A percentile compares a stretch with the other conserved stretches of the same genome.
Evolutionary conservation across 2,888 invertebrate species (phyloP).

Genomic region (Dynastes grantii): DNA sequence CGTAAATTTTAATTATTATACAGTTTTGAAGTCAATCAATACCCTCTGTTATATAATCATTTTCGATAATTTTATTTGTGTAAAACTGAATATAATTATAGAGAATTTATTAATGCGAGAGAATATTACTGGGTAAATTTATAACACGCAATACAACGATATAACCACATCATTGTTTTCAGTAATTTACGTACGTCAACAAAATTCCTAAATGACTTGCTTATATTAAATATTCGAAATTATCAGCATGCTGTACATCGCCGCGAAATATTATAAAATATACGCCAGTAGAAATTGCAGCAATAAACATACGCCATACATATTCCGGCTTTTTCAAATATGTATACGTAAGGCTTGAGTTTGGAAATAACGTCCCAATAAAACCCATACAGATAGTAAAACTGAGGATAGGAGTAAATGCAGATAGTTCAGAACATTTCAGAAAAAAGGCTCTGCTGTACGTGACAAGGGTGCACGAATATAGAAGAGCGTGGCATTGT

Average conservation of each 20-base stretch:
- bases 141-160: not conserved
- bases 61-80: not conserved
- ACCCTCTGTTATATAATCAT: no score
- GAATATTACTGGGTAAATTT: not conserved
- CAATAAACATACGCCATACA: not conserved
- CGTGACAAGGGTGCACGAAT: conserved; percentile 1
- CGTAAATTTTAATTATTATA: no score
- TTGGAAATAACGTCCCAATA: conserved; percentile 6
- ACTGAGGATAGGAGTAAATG: conserved; percentile 5
- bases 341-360: not conserved
- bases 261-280: no score
- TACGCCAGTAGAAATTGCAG: no score
- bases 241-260: no score
- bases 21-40: no score
- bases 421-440: conserved; percentile 15
- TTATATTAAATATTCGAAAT: conserved; percentile 6
- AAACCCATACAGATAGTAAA: conserved; percentile 17
- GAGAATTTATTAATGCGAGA: not conserved
- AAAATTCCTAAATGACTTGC: conserved; percentile 11
- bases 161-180: conserved; percentile 16
- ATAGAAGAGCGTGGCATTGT: not conserved
- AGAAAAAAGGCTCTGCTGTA: not conserved
- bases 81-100: not conserved
- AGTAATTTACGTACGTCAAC: conserved; percentile 21
- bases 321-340: not conserved